Conservation (phyloP, 2,113 vertebrate genomes). For the Strigops habroptila region DNA sequence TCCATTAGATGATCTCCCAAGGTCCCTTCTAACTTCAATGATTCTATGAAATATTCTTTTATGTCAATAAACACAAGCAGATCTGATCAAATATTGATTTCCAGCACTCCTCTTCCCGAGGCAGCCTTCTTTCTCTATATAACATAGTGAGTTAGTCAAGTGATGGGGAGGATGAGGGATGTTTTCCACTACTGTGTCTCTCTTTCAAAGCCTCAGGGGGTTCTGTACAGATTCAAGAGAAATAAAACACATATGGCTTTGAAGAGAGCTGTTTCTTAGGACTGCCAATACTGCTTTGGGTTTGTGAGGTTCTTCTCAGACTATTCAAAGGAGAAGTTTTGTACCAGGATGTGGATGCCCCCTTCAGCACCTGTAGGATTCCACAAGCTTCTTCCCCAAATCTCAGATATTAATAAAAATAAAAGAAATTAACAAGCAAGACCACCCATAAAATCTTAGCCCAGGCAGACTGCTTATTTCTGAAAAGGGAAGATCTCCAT, state of each 20-base stretch:
- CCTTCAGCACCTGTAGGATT: not conserved
- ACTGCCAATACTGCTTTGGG: not conserved
- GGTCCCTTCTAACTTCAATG: not conserved
- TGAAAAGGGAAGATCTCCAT: not conserved
- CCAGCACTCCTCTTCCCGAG: not conserved
- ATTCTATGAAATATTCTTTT: slow-evolving; percentile 46
- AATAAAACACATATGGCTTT: not conserved
- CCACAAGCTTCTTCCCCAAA: not conserved
- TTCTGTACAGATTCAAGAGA: not conserved
- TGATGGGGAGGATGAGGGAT: not conserved
- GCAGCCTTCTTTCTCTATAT: not conserved
- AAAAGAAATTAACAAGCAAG: not conserved
- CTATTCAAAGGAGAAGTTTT: not conserved
- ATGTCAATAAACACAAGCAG: slow-evolving; percentile 47
- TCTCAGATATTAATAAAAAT: not conserved
- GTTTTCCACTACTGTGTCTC: not conserved
- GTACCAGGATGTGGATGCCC: not conserved
- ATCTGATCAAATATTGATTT: slow-evolving; percentile 63
- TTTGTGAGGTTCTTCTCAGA: not conserved
- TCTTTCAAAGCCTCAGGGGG: not conserved
- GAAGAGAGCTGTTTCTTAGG: not conserved
- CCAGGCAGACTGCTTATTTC: not conserved
- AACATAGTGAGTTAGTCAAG: not conserved
- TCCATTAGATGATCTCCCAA: slow-evolving; percentile 41
- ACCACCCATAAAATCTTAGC: not conserved